Evolutionary conservation across 2,113 vertebrate genomes (phyloP), one percentile per base, ranked within the genome.

Genomic region (Holacanthus passer): DNA sequence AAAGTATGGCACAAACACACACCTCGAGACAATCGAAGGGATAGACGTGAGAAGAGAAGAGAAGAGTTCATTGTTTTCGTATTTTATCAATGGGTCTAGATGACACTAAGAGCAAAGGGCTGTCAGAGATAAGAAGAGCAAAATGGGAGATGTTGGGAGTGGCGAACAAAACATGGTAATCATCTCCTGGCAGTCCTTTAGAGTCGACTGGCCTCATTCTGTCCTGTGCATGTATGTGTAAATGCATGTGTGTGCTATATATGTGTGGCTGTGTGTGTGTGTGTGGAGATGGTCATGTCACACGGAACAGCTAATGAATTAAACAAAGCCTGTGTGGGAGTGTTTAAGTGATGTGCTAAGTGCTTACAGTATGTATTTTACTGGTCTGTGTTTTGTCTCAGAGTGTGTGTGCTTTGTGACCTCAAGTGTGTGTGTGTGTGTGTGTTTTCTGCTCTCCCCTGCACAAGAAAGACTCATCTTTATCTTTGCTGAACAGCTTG

Each of bases 121-220:
- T 84, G 62, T 79, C 62, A 73, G 50, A 79, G 32, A 62, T 3
- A 60, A 14, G 13, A 27, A 68, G 19, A 58, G 14, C n/a, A 39
- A 68, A 64, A 66, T 55, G 41, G 53, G 50, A 55, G 22, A 66
- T 56, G 29, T 10, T 17, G 50, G 53, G 39, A 63, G 66, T 62
- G 27, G 64, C 8, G 16, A 82, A 66, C 52, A 73, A 73, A 86
- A 86, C 62, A 64, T 81, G 75, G 81, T 86, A 79, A 85, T 84
- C 83, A 83, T 87, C 60, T 73, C 19, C 81, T 81, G 37, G 70
- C 67, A 77, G 69, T 80, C 41, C 53, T 89, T 76, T 37, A 70
- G 50, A 79, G 60, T 35, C 24, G 47, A 52, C 43, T 90, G 88
- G 62, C 81, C 88, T 83, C 86, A 90, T 91, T 93, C 85, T 88